Evolutionary conservation across 2,888 invertebrate genomes (phyloP), one percentile per base, ranked within the genome.

Genomic region (Imbricaverruca yamaguchii): DNA sequence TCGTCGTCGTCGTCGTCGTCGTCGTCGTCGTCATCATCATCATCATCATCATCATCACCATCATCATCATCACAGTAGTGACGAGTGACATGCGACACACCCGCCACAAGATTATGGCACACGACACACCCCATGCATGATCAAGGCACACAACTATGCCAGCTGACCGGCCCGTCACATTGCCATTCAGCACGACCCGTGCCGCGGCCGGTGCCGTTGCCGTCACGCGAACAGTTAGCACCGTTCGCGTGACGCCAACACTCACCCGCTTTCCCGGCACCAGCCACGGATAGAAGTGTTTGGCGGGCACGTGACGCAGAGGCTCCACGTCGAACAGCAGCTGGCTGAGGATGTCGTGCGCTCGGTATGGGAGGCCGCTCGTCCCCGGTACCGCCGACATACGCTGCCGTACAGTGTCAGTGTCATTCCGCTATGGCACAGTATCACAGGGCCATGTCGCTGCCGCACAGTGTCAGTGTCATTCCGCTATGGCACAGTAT

Each of bases 211-310:
- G 39, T 4, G 39, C 39, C 39, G n/a, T 4, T 3, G 39, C 39
- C 59, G n/a, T 9, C 9, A 39, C 39, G 4, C 39, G 4, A 39
- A 4, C 63, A 65, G 8, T 23, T 8, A 8, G n/a, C 0, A 6
- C 23, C 0, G 12, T n/a, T 9, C 9, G 9, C 8, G 23, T 23
- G 3, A 7, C 23, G 39, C 4, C 2, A 8, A 1, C 7, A 69
- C 69, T 8, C 12, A 69, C 69, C 39, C 18, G 13, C 55, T 21
- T 74, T 7, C 55, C 21, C 53, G 74, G 0, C 10, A 15, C 1
- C 55, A 74, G 3, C 74, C 74, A 74, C 21, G 74, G 74, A 55
- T 74, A 74, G 74, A 74, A 74, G 21, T 55, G 74, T 55, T 55
- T 74, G 55, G 74, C 53, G 39, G 74, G 74, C 53, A 74, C 55